A percentile compares a stretch with the other conserved stretches of the same genome.
These are phyloP conservation scores for Pyrocephalus nanus DNA, from an alignment of 2,797 vertebrate genomes.

Conservation along the genomic window DNA sequence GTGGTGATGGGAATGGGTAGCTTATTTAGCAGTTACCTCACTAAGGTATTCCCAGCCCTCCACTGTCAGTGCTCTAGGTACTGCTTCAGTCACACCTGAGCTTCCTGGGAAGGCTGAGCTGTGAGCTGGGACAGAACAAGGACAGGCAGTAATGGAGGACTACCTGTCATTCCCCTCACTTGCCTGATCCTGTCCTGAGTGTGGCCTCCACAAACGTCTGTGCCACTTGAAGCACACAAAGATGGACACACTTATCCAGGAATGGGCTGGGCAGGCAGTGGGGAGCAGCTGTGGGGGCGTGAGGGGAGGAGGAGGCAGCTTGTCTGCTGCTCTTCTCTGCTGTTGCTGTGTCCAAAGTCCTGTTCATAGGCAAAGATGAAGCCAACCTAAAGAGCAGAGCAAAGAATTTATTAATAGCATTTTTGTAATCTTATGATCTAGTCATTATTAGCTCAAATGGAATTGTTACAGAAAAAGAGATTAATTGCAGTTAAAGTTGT, in stretches of 20 bases:
- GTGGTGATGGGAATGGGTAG: not conserved
- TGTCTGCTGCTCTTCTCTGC: not conserved
- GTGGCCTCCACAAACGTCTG: not conserved
- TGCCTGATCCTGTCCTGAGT: not conserved
- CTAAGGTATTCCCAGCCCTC: not conserved
- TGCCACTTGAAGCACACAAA: not conserved
- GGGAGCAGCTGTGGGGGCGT: not conserved
- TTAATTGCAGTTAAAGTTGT: not conserved
- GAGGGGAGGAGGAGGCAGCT: not conserved
- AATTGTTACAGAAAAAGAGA: not conserved
- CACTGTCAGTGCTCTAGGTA: not conserved
- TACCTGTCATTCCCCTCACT: not conserved
- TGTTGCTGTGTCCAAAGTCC: not conserved
- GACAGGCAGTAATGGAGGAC: not conserved
- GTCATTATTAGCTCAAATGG: not conserved
- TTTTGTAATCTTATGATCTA: not conserved
- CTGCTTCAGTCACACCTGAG: not conserved
- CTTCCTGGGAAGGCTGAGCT: not conserved
- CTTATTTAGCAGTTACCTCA: not conserved
- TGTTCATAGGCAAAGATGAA: not conserved
- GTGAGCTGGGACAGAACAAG: not conserved
- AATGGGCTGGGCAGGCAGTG: fast-evolving
- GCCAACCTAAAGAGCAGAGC: not conserved
- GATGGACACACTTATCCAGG: not conserved
- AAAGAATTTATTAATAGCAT: not conserved